These are phyloP conservation scores for Myotis planiceps DNA, from an alignment of 2,797 vertebrate species.

Conservation along the genomic window DNA sequence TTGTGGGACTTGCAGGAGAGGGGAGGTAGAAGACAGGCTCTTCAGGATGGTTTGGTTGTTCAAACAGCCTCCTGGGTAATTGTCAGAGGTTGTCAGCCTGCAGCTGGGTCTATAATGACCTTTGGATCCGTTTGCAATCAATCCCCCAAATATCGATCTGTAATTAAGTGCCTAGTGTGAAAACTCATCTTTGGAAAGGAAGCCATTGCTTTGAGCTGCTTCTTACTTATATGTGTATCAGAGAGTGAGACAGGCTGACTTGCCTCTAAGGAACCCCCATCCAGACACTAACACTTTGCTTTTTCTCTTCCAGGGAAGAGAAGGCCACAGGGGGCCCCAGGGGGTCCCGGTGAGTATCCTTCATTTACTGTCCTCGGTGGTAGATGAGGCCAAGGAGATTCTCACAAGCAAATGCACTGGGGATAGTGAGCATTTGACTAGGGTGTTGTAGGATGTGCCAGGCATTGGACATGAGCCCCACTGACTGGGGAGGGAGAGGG, in stretches of 20 bases:
- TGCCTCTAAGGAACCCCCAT: neutral
- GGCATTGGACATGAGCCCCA: rapidly evolving
- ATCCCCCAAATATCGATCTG: conserved; percentile 6
- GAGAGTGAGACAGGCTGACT: neutral
- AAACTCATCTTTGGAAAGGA: neutral
- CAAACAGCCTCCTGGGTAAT: neutral
- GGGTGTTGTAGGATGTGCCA: neutral
- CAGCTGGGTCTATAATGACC: neutral
- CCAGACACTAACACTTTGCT: neutral
- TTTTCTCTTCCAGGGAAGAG: conserved; percentile 62
- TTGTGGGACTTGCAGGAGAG: neutral
- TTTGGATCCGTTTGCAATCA: conserved; percentile 37
- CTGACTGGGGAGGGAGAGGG: neutral
- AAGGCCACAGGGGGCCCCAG: conserved; percentile 52
- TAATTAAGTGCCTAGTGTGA: conserved; percentile 9
- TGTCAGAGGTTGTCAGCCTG: neutral
- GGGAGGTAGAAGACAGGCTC: neutral
- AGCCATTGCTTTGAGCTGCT: neutral
- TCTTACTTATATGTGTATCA: neutral
- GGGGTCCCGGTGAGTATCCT: conserved; percentile 44
- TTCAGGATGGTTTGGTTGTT: neutral
- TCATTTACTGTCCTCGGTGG: neutral
- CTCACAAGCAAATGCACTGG: neutral
- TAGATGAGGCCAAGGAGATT: neutral
- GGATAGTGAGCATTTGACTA: neutral